Conservation (phyloP, 2,888 invertebrate species). For the Congeria kusceri region DNA sequence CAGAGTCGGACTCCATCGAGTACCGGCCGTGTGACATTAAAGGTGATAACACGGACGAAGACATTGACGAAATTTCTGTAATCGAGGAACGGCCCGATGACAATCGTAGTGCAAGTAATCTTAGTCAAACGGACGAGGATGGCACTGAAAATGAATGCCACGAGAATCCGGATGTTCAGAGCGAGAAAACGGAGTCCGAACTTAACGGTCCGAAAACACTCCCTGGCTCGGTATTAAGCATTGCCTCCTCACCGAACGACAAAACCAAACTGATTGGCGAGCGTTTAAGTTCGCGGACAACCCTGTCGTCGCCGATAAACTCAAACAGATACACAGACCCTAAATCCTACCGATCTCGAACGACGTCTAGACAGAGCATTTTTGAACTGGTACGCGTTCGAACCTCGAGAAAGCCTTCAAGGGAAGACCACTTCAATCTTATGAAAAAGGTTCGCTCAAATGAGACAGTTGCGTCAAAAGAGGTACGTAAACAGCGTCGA, state of each 20-base stretch:
- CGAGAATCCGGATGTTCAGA: conserved; percentile 37
- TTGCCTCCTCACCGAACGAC: conserved; percentile 64
- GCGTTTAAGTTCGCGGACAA: conserved; percentile 87
- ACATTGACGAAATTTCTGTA: conserved; percentile 90
- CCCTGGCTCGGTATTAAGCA: conserved; percentile 86
- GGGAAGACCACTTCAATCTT: conserved; percentile 87
- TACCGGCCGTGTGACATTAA: conserved; percentile 84
- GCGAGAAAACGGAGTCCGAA: conserved; percentile 53
- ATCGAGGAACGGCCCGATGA: conserved; percentile 86
- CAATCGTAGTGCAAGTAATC: conserved; percentile 44
- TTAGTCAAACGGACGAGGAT: conserved; percentile 86
- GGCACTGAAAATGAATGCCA: conserved; percentile 80
- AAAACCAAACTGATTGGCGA: conserved; percentile 85
- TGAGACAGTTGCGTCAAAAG: conserved; percentile 88
- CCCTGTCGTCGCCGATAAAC: conserved; percentile 85
- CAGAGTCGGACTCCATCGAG: conserved; percentile 74
- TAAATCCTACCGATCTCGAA: conserved; percentile 84
- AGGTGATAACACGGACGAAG: conserved; percentile 84
- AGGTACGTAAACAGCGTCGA: conserved; percentile 85
- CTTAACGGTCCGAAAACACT: conserved; percentile 88
- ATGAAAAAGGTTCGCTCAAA: conserved; percentile 88
- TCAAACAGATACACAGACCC: conserved; percentile 83
- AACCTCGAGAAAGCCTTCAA: conserved; percentile 89
- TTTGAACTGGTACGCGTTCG: conserved; percentile 92
- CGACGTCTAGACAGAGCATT: conserved; percentile 89